Evolutionary conservation across 2,797 vertebrate genomes (phyloP).

Genomic region (Thalassophryne amazonica): DNA sequence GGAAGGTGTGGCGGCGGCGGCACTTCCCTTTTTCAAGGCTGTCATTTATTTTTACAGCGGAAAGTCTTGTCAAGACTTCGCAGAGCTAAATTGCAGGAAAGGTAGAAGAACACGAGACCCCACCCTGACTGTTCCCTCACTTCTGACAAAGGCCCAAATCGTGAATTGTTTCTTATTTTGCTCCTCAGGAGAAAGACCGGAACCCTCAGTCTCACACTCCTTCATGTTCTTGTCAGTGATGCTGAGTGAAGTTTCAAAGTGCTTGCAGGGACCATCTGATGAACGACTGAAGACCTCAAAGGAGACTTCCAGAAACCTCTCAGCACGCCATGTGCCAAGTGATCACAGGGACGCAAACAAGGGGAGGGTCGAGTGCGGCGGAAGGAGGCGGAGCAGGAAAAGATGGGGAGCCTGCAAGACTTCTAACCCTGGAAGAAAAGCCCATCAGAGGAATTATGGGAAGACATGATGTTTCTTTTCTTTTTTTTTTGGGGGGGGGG

Average conservation of each 20-base stretch:
- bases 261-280: constrained; percentile 46
- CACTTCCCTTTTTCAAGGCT: constrained; percentile 11
- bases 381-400: constrained; percentile 55
- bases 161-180: not conserved
- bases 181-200: not conserved
- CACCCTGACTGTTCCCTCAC: not conserved
- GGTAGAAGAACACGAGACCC: not conserved
- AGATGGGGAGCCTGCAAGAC: constrained; percentile 21
- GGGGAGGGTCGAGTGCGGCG: constrained; percentile 54
- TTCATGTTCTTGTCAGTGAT: constrained; percentile 12
- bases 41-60: constrained; percentile 37
- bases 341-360: constrained; percentile 50
- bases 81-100: constrained; percentile 15
- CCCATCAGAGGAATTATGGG: constrained; percentile 26
- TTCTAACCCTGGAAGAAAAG: constrained; percentile 47
- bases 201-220: constrained; percentile 4
- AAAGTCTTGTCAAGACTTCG: constrained; percentile 21
- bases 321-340: constrained; percentile 11
- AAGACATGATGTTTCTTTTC: constrained; percentile 16
- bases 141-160: not conserved
- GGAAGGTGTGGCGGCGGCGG: not conserved
- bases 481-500: constrained; percentile 12
- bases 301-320: constrained; percentile 32
- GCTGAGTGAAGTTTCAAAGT: constrained; percentile 19
- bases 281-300: constrained; percentile 37